Evolutionary conservation across 92 coral and sea anemone species (phyloP).

Genomic region (Pocillopora grandis): DNA sequence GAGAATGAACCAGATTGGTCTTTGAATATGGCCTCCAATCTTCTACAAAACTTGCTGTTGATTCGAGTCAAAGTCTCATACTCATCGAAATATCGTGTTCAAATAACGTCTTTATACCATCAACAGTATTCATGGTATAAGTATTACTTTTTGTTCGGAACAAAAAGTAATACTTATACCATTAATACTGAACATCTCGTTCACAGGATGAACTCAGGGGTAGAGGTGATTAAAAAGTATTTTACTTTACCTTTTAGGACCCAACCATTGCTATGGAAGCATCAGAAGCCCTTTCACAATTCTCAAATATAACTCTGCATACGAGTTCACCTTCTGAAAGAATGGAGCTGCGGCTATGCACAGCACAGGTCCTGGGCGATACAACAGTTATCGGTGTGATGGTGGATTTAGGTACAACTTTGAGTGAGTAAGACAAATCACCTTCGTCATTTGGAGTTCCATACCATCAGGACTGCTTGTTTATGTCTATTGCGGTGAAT

Average conservation of each 20-base stretch:
- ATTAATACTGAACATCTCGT: background rate
- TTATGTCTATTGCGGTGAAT: background rate
- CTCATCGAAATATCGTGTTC: too few relatives aligned
- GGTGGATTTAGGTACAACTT: constrained; percentile 29
- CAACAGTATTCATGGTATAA: too few relatives aligned
- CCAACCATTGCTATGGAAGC: background rate
- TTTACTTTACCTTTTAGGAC: constrained; percentile 9
- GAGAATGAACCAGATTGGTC: too few relatives aligned
- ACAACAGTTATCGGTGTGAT: constrained; percentile 14
- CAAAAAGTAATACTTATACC: too few relatives aligned
- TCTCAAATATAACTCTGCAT: constrained; percentile 8
- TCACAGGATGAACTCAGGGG: background rate
- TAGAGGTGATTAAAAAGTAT: background rate
- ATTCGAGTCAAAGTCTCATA: too few relatives aligned
- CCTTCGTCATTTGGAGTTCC: background rate
- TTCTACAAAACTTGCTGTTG: too few relatives aligned
- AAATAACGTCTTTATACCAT: too few relatives aligned
- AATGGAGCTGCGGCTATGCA: constrained; percentile 50
- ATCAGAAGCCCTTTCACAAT: constrained; percentile 1
- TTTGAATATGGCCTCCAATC: too few relatives aligned
- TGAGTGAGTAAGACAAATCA: constrained; percentile 30
- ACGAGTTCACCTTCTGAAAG: constrained; percentile 50
- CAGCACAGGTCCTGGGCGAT: constrained; percentile 49
- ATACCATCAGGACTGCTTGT: constrained; percentile 13
- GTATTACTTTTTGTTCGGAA: too few relatives aligned